Evolutionary conservation across 2,888 invertebrate genomes (phyloP), one percentile per base, ranked within the genome.

Genomic region (Calameuta idolon): DNA sequence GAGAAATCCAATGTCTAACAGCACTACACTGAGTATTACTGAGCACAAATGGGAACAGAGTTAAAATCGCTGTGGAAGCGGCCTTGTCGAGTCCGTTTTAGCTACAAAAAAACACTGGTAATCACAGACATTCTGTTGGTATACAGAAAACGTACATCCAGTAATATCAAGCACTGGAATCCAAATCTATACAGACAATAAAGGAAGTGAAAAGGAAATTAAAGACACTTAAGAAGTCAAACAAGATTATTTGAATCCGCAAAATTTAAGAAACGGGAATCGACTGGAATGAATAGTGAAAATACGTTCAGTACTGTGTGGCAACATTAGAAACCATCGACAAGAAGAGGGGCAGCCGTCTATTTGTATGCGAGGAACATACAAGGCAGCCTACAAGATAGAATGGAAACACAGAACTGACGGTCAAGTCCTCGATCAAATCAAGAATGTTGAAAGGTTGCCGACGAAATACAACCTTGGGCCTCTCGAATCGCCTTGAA

Each of bases 401-500:
- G 79, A 82, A 81, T 81, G 78, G 81, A 80, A 81, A 78, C 55
- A n/a, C 76, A 74, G 69, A 74, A 69, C 74, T 75, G 76, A 74
- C 74, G 73, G 33, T 69, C 73, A 74, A 73, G 74, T 55, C 31
- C 23, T 73, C 69, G 78, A 31, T 71, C 34, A 69, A 79, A 74
- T 69, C 40, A 74, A 75, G 73, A 79, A 76, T 75, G 78, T 74
- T 73, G 73, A 77, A 81, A 83, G 81, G 83, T 83, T 79, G 81
- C 85, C 84, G 81, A 86, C 79, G 79, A 85, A 84, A 83, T 80
- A 75, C 83, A 86, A 86, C 88, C 87, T 89, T 87, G 85, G 78
- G 83, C 83, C 82, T 82, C 78, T 75, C 83, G 81, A 82, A 84
- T 83, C 83, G 83, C 85, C 85, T 85, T 85, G 84, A 80, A 79